Percentiles rank a stretch among this genome's conserved stretches.
Conservation (phyloP, 2,113 vertebrate genomes). For the Osmerus mordax region DNA sequence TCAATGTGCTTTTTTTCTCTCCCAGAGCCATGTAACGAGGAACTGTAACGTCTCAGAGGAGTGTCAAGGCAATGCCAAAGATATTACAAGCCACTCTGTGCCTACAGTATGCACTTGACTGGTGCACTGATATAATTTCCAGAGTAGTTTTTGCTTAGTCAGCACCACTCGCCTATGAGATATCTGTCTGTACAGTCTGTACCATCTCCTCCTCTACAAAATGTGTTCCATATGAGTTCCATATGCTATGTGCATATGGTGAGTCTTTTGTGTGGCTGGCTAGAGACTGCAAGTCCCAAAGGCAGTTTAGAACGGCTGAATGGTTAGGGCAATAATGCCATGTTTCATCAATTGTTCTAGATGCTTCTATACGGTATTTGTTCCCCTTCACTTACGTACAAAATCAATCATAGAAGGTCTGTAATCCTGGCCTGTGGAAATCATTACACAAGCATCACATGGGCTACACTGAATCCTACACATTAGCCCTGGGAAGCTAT, state of each 20-base stretch:
- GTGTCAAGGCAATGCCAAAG: not conserved
- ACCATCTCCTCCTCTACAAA: no score
- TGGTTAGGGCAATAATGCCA: constrained; percentile 5
- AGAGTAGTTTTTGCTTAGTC: not conserved
- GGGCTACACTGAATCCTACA: not conserved
- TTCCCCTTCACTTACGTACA: constrained; percentile 5
- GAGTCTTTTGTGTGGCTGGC: constrained; percentile 1
- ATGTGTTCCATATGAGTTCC: not conserved
- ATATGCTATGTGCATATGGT: not conserved
- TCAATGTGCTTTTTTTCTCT: no score
- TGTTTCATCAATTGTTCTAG: constrained; percentile 29
- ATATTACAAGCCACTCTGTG: not conserved
- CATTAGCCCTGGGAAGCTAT: no score
- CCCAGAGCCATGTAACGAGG: no score
- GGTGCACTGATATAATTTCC: not conserved
- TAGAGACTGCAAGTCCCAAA: not conserved
- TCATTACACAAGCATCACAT: constrained; percentile 6
- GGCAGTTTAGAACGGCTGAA: constrained; percentile 5
- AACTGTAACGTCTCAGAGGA: no score
- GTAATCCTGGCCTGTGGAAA: not conserved
- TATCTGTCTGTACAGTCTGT: not conserved
- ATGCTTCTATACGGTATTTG: constrained; percentile 3
- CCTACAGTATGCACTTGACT: not conserved
- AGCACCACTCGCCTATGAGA: not conserved
- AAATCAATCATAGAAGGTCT: constrained; percentile 12